Evolutionary conservation across 2,113 vertebrate genomes (phyloP), one percentile per base, ranked within the genome.

Genomic region (Bungarus multicinctus): DNA sequence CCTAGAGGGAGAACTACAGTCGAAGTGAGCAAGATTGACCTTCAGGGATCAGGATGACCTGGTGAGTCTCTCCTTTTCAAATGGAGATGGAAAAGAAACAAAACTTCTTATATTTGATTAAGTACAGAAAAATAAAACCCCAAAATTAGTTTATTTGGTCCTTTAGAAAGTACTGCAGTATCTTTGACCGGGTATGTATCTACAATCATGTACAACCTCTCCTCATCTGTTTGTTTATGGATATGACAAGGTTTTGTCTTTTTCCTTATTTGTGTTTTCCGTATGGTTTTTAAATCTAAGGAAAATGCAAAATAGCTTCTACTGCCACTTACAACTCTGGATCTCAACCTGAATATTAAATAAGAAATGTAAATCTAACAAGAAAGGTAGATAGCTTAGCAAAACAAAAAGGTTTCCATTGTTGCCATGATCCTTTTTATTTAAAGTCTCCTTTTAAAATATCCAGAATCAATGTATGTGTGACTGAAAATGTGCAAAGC

Each of bases 21-120:
- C 94, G 58, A 91, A 94, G 95, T 94, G 94, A 95, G 90, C 94
- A 96, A 94, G 94, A 94, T 86, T 96, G 97, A 97, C 97, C 97
- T 97, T 97, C 96, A 97, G 96, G 94, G 95, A 96, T 95, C 96
- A 94, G 97, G 96, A 96, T 96, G 97, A 97, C 94, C 96, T 93
- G 96, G 96, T 96, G 94, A 97, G 97, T 96, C 93, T 60, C 89
- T 89, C 89, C 93, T 45, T 64, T 74, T 88, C 87, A 55, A 30
- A 43, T 11, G 74, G 95, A 64, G n/a, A 45, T 2, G 3, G 27
- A 89, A 93, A 90, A 89, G 94, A 92, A 95, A 91, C 92, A 47
- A 85, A 92, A 93, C 30, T 93, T 93, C 64, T 89, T 34, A 20
- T 50, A n/a, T 58, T 6, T 53, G 25, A 25, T 85, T 47, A n/a